Conservation (phyloP, 2,113 vertebrate genomes). For the Serinus canaria region DNA sequence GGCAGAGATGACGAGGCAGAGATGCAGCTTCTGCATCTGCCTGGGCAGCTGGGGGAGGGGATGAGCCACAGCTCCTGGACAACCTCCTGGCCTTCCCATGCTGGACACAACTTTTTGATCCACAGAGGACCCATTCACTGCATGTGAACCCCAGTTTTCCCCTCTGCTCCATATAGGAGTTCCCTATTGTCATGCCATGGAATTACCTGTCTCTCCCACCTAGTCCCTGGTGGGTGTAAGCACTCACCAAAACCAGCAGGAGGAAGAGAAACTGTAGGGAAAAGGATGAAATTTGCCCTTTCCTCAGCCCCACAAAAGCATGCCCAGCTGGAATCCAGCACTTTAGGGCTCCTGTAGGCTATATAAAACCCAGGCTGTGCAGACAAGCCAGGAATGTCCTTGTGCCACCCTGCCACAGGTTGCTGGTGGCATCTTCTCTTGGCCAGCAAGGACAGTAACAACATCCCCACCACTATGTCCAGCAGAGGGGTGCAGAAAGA, state of each 20-base stretch:
- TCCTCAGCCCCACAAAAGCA: background rate
- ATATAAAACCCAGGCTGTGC: background rate
- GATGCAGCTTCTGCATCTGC: background rate
- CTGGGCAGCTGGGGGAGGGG: background rate
- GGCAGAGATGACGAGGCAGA: background rate
- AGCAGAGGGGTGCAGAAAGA: background rate
- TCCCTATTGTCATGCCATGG: background rate
- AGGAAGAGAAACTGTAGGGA: background rate
- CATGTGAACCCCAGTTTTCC: background rate
- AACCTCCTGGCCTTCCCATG: background rate
- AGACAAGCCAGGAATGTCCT: background rate
- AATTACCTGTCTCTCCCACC: background rate
- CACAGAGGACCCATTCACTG: background rate
- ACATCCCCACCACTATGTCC: fast-evolving
- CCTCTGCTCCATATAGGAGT: background rate
- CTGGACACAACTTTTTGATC: background rate
- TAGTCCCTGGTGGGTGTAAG: fast-evolving
- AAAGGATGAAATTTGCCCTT: background rate
- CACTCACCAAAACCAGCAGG: background rate
- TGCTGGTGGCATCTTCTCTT: background rate
- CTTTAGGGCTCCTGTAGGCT: background rate
- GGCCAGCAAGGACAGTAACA: background rate
- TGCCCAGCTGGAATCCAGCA: fast-evolving
- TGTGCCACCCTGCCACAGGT: background rate
- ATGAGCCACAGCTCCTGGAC: background rate